These are phyloP conservation scores for Pristionchus japonicus DNA, from an alignment of 2,888 invertebrate species.

Conservation along the genomic window DNA sequence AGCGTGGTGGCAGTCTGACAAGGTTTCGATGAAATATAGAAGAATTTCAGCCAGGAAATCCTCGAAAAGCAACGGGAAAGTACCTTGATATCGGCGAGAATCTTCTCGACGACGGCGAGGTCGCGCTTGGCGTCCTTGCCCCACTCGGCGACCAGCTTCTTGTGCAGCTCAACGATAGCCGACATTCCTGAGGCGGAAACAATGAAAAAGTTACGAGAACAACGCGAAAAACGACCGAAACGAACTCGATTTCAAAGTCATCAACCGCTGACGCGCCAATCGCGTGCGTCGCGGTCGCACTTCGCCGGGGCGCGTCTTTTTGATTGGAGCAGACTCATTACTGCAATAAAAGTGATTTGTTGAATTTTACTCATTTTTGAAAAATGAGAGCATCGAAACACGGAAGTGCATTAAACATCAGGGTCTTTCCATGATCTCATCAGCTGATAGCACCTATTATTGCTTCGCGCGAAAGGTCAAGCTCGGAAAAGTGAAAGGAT, in stretches of 20 bases:
- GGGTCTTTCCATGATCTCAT: background rate
- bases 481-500: background rate
- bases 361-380: background rate
- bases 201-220: background rate
- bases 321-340: background rate
- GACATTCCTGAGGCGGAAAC: constrained; percentile 4
- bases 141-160: constrained; percentile 63
- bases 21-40: background rate
- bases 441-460: constrained; percentile 6
- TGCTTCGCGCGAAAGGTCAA: constrained; percentile 4
- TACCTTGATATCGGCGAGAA: constrained; percentile 59
- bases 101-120: constrained; percentile 53
- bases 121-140: constrained; percentile 59
- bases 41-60: background rate
- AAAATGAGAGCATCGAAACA: background rate
- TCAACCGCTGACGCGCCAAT: constrained; percentile 34
- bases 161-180: constrained; percentile 55
- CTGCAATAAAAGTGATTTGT: background rate
- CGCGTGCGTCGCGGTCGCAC: constrained; percentile 2
- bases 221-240: background rate
- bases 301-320: background rate
- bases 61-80: background rate
- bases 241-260: constrained; percentile 16
- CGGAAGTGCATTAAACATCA: background rate
- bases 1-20: constrained; percentile 50